A percentile compares a stretch with the other conserved stretches of the same genome.
phyloP scores from a whole-genome alignment of 2,888 invertebrate genomes.

The Anarsia innoxiella region DNA sequence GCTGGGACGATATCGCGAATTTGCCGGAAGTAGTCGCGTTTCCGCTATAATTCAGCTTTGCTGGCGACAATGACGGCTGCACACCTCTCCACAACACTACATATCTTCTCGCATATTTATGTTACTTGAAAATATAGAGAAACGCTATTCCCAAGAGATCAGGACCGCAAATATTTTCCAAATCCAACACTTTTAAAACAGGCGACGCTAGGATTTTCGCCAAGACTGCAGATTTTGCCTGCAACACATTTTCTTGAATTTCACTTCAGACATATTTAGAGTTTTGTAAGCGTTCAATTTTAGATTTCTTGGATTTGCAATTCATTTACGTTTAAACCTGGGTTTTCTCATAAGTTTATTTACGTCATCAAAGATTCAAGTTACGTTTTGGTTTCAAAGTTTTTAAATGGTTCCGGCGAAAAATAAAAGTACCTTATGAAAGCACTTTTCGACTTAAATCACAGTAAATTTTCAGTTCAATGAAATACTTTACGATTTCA shows the following conservation, averaged over 20 bases:
- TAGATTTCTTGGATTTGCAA: too few relatives aligned
- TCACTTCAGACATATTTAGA: too few relatives aligned
- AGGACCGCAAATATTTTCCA: slow-evolving; percentile 7
- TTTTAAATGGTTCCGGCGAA: too few relatives aligned
- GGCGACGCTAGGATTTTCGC: slow-evolving; percentile 6
- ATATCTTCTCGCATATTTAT: slow-evolving; percentile 8
- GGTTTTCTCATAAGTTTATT: too few relatives aligned
- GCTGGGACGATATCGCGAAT: slow-evolving; percentile 29
- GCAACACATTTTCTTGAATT: slow-evolving; percentile 10
- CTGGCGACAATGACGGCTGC: slow-evolving; percentile 37
- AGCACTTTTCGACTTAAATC: too few relatives aligned
- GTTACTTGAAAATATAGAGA: background rate
- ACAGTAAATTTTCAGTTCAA: too few relatives aligned
- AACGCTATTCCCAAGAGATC: background rate
- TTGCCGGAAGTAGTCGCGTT: slow-evolving; percentile 44
- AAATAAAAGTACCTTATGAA: too few relatives aligned
- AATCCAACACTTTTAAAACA: slow-evolving; percentile 11
- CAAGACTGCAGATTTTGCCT: slow-evolving; percentile 6
- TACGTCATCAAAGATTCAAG: too few relatives aligned
- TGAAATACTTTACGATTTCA: too few relatives aligned
- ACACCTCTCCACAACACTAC: slow-evolving; percentile 23
- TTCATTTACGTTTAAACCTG: too few relatives aligned
- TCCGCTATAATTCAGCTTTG: slow-evolving; percentile 48
- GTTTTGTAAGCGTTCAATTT: too few relatives aligned
- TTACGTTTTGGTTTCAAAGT: too few relatives aligned